Conservation (phyloP, 2,797 vertebrate species). For the Arctocebus calabarensis region DNA sequence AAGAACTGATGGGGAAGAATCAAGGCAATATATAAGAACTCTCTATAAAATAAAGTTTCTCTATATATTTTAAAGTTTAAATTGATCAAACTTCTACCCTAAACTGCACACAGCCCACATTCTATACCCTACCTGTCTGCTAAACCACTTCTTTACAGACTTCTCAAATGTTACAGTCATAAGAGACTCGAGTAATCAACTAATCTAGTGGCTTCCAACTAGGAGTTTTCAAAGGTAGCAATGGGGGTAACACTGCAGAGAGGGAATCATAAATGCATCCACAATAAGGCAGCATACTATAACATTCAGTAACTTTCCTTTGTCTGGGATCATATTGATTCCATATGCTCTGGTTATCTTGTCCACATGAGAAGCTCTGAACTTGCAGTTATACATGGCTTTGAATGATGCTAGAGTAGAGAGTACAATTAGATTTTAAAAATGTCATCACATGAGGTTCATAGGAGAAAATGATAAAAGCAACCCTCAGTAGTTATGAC, state of each 20-base stretch:
- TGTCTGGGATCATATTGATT: background rate
- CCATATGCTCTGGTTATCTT: background rate
- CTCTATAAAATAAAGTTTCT: background rate
- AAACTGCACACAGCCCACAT: background rate
- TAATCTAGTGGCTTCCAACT: background rate
- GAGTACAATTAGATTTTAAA: background rate
- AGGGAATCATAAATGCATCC: background rate
- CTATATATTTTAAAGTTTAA: background rate
- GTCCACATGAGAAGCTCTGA: background rate
- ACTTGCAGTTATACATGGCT: background rate
- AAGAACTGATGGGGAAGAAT: background rate
- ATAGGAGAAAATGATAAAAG: background rate
- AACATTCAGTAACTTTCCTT: background rate
- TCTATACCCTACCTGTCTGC: background rate
- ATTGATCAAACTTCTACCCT: background rate
- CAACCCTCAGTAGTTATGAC: background rate
- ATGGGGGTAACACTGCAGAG: background rate
- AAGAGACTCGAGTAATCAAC: background rate
- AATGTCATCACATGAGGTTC: background rate
- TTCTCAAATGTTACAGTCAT: background rate
- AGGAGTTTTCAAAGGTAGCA: background rate
- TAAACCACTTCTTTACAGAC: background rate
- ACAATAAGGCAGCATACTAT: background rate
- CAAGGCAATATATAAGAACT: background rate
- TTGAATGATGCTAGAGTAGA: constrained; percentile 55